Base-by-base conservation (phyloP, 1,140 invertebrate genomes). In the Euwallacea fornicatus region DNA sequence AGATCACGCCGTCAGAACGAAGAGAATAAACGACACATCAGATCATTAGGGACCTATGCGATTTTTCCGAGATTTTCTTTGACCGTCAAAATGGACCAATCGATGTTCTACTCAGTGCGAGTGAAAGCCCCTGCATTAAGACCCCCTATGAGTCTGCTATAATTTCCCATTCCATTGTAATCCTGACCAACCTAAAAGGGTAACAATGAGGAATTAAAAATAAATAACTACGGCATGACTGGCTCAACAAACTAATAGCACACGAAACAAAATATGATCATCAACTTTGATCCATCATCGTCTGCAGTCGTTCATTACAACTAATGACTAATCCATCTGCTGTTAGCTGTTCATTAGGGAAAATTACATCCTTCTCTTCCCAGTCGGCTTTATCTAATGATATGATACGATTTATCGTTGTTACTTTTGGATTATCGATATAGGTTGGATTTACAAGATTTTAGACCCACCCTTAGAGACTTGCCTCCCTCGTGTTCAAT, bases 261-360 rank as follows among this genome's bases (percentile, higher is more conserved):
- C 65, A 58, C 65, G 65, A 67, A 67, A 67, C 54, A 43, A 59
- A 67, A 67, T 67, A 67, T 67, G 41, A 67, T 67, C 65, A 67
- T 67, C 55, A 67, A 67, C 9, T 47, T 58, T 58, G 42, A 67
- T 67, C 65, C 65, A 59, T 67, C 54, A 67, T 67, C 65, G 55
- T 43, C 42, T 11, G 55, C 54, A 58, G 44, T 46, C 65, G 21
- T 67, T 67, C 65, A 67, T 67, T 67, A 67, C 43, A 16, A 55
- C 33, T 67, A 67, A 67, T 67, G 65, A 67, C 65, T 58, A 59
- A 67, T 67, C 54, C 65, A 67, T 67, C 65, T 67, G 65, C 54
- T 50, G 54, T 58, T 67, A 58, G 65, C 54, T 50, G 54, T 58
- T 67, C 65, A 59, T 67, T 67, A 67, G 55, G 65, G 42, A 59